Base-by-base conservation (phyloP, 2,888 invertebrate genomes). In the Syrista parreyssii region DNA sequence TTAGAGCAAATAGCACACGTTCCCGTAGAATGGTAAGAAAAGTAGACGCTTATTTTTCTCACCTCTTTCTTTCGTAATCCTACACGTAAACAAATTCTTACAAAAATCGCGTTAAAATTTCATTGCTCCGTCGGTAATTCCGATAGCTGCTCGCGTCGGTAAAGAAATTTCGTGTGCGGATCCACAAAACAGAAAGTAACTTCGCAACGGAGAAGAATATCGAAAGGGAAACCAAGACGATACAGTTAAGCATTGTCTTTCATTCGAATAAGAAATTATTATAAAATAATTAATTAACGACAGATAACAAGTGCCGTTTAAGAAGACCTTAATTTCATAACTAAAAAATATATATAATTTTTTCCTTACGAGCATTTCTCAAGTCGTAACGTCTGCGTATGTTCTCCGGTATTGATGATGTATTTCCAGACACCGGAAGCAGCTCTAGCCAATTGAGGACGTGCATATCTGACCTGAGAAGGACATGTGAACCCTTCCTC, bases 361-460 rank as follows among this genome's bases (percentile, higher is more conserved):
- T 55, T 35, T 78, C 93, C 95, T 94, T 89, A 95, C 95, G 94
- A 92, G 92, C 97, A 97, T 88, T 96, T 96, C 89, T 97, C 97
- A 78, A 97, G 92, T 12, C 97, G 92, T 75, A 97, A 89, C 0
- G 97, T 97, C 92, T 97, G 97, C 11, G 96, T 96, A 86, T 97
- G 96, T 81, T 96, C 96, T 0, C 96, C 96, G 0, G 96, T 96
- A 86, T 97, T 97, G 73, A 97, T 96, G 83, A 97, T 96, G 88
- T 95, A 97, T 88, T 97, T 97, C 97, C 97, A 97, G 83, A 95
- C 94, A 0, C 97, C 97, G 1, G 95, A 95, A 0, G 96, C 96
- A 0, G 96, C 96, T 75, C 96, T 93, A 0, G 96, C 97, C 79
- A 96, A 93, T 89, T 96, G 96, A 0, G 97, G 97, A 15, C 96